Evolutionary conservation across 2,797 vertebrate species (phyloP), one percentile per base, ranked within the genome.

Genomic region (Pseudochirops corinnae): DNA sequence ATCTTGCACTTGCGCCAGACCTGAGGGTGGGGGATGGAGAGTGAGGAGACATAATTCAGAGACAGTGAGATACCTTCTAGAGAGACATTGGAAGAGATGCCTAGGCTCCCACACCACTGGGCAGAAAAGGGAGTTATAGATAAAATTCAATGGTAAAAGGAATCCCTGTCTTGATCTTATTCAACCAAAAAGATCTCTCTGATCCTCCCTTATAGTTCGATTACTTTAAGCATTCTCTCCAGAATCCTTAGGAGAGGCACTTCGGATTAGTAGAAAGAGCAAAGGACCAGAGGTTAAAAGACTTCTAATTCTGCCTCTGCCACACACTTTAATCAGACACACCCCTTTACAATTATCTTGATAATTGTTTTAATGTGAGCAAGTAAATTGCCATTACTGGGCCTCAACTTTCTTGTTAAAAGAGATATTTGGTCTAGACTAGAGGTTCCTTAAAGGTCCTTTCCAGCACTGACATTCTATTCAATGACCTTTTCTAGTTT

Each of bases 1-100:
- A 99, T 99, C 99, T 99, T 99, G 98, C 99, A 99, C 98, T 99
- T 99, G 97, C 99, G 99, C 99, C 99, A 99, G 5, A 99, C 99
- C 99, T 99, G 97, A 5, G 0, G 28, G 46, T 26, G 13, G 46
- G 33, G 28, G 33, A 55, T 90, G 60, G 55, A 9, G 57, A 57
- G 28, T 90, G 94, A 55, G 46, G 52, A 60, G 58, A 91, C 55
- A 56, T 90, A 57, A 58, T 67, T 60, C 74, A 50, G 55, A 46
- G 0, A 53, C 31, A 12, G 3, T 21, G 56, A 55, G 5, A 56
- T 67, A 29, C 31, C 26, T 52, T 11, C 56, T 39, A 39, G 29
- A 12, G 62, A 29, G 50, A 92, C 14, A n/a, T 74, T 58, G 67
- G 92, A 94, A 50, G 90, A 90, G n/a, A 52, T 31, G 39, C 74